Conservation (phyloP, 2,113 vertebrate genomes). For the Picathartes gymnocephalus region DNA sequence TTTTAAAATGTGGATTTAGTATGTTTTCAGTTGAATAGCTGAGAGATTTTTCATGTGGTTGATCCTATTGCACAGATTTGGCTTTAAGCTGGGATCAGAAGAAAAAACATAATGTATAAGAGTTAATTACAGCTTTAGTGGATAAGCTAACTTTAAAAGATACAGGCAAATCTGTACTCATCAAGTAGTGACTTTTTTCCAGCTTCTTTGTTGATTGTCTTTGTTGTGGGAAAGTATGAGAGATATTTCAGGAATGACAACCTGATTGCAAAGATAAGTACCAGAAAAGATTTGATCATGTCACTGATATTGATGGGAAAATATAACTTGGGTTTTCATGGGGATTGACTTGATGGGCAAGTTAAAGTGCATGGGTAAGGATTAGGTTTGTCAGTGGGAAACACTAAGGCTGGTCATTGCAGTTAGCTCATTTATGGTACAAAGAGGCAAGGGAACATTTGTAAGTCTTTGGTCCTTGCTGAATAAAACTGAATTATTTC, state of each 20-base stretch:
- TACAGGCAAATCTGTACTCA: constrained; percentile 49
- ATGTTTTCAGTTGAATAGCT: constrained; percentile 35
- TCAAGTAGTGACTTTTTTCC: constrained; percentile 40
- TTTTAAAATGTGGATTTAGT: constrained; percentile 18
- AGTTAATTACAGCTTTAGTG: constrained; percentile 66
- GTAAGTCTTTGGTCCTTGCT: background rate
- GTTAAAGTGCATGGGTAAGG: constrained; percentile 25
- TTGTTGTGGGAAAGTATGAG: constrained; percentile 70
- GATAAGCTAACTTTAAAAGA: constrained; percentile 68
- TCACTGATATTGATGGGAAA: constrained; percentile 70
- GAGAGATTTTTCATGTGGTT: constrained; percentile 65
- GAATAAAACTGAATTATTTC: background rate
- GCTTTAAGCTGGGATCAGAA: constrained; percentile 67
- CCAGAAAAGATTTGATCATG: constrained; percentile 63
- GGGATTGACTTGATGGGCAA: constrained; percentile 62
- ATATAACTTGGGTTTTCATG: constrained; percentile 49
- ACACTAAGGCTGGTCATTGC: constrained; percentile 5
- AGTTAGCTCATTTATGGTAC: background rate
- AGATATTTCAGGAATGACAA: constrained; percentile 72
- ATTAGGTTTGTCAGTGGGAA: constrained; percentile 54
- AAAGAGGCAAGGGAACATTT: background rate
- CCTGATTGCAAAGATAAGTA: constrained; percentile 63
- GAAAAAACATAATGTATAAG: constrained; percentile 52
- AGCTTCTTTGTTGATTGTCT: constrained; percentile 60
- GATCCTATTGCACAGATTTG: constrained; percentile 52